These are phyloP conservation scores for Alviniconcha marisindica DNA, from an alignment of 1,140 invertebrate species.

Conservation along the genomic window DNA sequence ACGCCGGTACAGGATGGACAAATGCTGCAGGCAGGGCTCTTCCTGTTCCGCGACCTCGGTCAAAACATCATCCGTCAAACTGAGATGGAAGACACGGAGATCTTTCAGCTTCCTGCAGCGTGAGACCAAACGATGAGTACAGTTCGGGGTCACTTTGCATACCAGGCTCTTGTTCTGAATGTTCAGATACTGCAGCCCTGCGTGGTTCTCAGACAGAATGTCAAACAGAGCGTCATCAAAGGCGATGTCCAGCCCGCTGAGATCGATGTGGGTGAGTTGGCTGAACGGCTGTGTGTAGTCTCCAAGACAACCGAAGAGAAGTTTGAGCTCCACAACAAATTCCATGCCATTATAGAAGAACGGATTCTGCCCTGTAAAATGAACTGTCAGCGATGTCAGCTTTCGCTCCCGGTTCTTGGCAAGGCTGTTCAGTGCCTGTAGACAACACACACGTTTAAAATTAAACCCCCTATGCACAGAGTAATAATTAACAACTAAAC, in stretches of 20 bases:
- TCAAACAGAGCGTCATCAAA: conserved; percentile 63
- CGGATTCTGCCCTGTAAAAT: conserved; percentile 62
- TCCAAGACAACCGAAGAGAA: conserved; percentile 46
- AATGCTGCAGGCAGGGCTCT: conserved; percentile 49
- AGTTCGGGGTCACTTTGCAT: conserved; percentile 57
- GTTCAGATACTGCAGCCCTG: conserved; percentile 62
- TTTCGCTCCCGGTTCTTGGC: conserved; percentile 38
- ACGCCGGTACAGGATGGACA: conserved; percentile 62
- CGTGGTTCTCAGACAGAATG: conserved; percentile 61
- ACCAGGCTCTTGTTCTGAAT: conserved; percentile 66
- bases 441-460: too few species aligned
- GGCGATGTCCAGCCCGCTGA: conserved; percentile 59
- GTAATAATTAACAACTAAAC: too few species aligned
- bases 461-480: too few species aligned
- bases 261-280: conserved; percentile 56
- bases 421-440: conserved; percentile 44
- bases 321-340: conserved; percentile 49
- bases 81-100: conserved; percentile 59
- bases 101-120: conserved; percentile 60
- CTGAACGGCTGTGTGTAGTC: neutral
- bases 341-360: conserved; percentile 64
- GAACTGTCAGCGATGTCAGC: conserved; percentile 48
- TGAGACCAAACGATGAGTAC: conserved; percentile 51
- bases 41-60: conserved; percentile 51
- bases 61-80: conserved; percentile 64